These are phyloP conservation scores for Platycnemis pennipes DNA, from an alignment of 2,888 invertebrate genomes.

Conservation along the genomic window DNA sequence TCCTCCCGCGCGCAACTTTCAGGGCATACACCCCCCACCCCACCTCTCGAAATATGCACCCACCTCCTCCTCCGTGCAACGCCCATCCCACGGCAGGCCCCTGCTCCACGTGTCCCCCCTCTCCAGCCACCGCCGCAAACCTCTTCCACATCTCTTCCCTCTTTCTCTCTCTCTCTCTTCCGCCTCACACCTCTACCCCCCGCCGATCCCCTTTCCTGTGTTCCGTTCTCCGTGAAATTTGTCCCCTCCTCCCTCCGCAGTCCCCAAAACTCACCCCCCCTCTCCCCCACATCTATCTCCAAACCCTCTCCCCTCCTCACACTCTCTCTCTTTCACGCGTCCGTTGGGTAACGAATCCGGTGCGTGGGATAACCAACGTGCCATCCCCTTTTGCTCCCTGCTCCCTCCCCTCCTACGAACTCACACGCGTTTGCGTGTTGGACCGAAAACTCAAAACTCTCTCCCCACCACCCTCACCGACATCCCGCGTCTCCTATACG, in stretches of 20 bases:
- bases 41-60: background rate
- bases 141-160: slow-evolving; percentile 44
- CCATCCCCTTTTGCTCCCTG: background rate
- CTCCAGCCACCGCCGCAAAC: background rate
- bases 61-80: background rate
- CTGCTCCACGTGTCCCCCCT: background rate
- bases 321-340: background rate
- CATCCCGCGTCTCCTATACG: background rate
- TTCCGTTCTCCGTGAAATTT: slow-evolving; percentile 60
- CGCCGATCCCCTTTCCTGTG: background rate
- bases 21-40: background rate
- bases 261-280: background rate
- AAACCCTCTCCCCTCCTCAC: background rate
- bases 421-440: slow-evolving; percentile 64
- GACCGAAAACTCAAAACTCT: slow-evolving; percentile 35
- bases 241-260: slow-evolving; percentile 28
- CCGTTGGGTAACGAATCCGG: slow-evolving; percentile 57
- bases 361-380: slow-evolving; percentile 52
- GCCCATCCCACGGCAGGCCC: background rate
- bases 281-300: background rate
- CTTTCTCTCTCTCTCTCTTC: background rate
- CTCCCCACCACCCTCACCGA: background rate
- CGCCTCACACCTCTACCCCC: background rate
- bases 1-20: background rate
- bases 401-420: background rate